Base-by-base conservation (phyloP, 2,113 vertebrate genomes). In the Hemiprocne comata region DNA sequence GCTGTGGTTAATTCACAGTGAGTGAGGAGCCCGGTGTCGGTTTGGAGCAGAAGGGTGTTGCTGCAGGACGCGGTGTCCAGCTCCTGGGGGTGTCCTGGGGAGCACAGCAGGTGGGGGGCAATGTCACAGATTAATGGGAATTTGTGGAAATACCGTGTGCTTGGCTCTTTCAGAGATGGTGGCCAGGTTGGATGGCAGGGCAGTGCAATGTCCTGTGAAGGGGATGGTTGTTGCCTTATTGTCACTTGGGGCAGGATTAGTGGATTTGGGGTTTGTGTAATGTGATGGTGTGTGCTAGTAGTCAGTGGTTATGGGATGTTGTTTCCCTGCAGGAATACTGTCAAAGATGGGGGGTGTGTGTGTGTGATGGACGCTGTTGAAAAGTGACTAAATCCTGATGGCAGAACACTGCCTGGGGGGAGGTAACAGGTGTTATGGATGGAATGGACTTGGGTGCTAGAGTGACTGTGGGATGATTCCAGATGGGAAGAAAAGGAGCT, bases 391-490 rank as follows among this genome's bases (percentile, higher is more conserved):
- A 58, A 17, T 29, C 5, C 5, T 9, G 38, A 4, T 17, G 13
- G 42, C 3, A 26, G 23, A 72, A 53, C 17, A 1, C 66, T 13
- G 23, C 3, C 33, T 10, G 19, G 17, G 2, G 16, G 26, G 3
- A 5, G 33, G 24, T 3, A 2, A 14, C 24, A 46, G 66, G 36
- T 8, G 18, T 28, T 29, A 3, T 0, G 8, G 7, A 3, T 50
- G 6, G 23, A 25, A 24, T 16, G 17, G 66, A 10, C 29, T 20
- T 4, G 3, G 42, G 11, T 46, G n/a, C 46, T 12, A 1, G 6
- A 28, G 38, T 11, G 53, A 38, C 33, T 0, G 1, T 23, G 53
- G 23, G 75, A 5, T 0, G 6, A 3, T 31, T 28, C 28, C 1
- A 2, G 36, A 1, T 25, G 54, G 53, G 67, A 19, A 25, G 38